Conservation (phyloP, 2,113 vertebrate species). For the Phoenicopterus ruber region DNA sequence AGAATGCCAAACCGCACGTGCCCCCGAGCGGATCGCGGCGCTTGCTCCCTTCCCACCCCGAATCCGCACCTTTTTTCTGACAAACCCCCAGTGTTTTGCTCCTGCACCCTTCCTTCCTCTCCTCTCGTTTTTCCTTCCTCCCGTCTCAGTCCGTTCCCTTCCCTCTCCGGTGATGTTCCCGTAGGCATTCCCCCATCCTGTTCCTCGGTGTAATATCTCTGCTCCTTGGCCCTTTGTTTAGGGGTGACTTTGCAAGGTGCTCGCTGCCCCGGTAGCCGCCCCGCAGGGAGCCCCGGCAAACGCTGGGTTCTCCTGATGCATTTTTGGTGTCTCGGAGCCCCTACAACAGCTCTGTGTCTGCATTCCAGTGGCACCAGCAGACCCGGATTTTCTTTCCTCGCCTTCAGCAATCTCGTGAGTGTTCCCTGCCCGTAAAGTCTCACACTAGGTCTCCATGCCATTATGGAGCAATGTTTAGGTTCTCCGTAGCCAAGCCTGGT, state of each 20-base stretch:
- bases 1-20: too few relatives aligned
- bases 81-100: neutral
- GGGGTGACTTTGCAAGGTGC: neutral
- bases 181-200: neutral
- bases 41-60: neutral
- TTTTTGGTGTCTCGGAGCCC: neutral
- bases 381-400: neutral
- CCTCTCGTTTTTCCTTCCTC: neutral
- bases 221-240: neutral
- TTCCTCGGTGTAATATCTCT: too few relatives aligned
- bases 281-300: neutral
- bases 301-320: neutral
- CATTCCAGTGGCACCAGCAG: neutral
- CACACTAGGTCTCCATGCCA: neutral
- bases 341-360: neutral
- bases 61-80: neutral
- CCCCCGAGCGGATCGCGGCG: accelerated
- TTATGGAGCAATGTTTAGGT: neutral
- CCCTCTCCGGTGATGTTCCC: neutral
- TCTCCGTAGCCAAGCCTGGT: neutral
- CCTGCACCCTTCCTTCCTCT: neutral
- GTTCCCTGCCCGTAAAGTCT: neutral
- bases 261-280: neutral
- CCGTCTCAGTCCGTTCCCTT: neutral
- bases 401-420: neutral